Base-by-base conservation (phyloP, 2,888 invertebrate genomes). In the Caenorhabditis uteleia region DNA sequence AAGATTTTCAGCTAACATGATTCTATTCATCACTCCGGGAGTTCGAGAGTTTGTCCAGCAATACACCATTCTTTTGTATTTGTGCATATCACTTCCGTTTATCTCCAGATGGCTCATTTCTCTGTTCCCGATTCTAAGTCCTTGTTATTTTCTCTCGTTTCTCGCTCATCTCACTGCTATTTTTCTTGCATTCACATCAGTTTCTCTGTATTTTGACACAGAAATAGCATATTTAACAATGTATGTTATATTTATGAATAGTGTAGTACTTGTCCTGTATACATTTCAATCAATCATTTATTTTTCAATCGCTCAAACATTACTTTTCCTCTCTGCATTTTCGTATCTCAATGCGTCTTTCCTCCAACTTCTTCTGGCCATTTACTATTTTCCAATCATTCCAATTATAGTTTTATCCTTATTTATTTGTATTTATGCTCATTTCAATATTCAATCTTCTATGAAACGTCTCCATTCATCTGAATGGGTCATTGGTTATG, bases 31-130 rank as follows among this genome's bases (percentile, higher is more conserved):
- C 26, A 66, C 59, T 2, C 59, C 55, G 2, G 59, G 59, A 27
- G 66, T 66, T 16, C 55, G 66, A 4, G 66, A 57, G 21, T 66
- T 59, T 40, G 55, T 66, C 10, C 66, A 66, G 40, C 50, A 59
- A 10, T 45, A 59, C 31, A 18, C 34, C 2, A 26, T 23, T 4
- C 38, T 59, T 20, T 23, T 48, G 25, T 56, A 43, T n/a, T 20
- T 66, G 8, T 66, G 47, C 42, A 16, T 45, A 4, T 46, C 48
- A 2, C 43, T 46, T 23, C 58, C 58, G 7, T 18, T 65, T 21
- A 27, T 65, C 18, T 58, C 64, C 14, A 50, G 36, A 47, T 2
- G 54, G 3, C 23, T 59, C 26, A 10, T 36, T n/a, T n/a, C 36
- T 23, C 18, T 18, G 3, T 2, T 4, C 2, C 18, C 18, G 18